Evolutionary conservation across 2,797 vertebrate species (phyloP).

Genomic region (Eupleurogrammus muticus): DNA sequence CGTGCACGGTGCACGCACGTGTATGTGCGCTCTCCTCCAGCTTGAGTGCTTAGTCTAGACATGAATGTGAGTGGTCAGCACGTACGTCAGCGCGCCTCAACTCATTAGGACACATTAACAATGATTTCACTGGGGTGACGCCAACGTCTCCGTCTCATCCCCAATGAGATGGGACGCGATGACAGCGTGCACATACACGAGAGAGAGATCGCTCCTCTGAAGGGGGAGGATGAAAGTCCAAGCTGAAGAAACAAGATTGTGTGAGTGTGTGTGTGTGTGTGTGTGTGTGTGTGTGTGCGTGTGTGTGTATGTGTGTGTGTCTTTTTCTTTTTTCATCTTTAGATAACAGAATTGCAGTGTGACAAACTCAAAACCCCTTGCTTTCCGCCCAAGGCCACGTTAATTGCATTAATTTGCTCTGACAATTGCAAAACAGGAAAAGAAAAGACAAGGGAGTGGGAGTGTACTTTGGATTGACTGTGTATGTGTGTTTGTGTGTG

Average conservation of each 20-base stretch:
- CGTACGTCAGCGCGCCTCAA: conserved; percentile 74
- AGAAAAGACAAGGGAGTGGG: conserved; percentile 72
- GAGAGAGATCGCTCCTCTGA: conserved; percentile 66
- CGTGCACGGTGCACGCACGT: conserved; percentile 1
- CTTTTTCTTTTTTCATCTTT: conserved; percentile 73
- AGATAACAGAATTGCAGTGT: conserved; percentile 87
- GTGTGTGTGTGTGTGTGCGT: conserved; percentile 33
- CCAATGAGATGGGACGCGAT: conserved; percentile 73
- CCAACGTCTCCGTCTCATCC: conserved; percentile 72
- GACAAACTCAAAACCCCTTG: conserved; percentile 84
- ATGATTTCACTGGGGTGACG: conserved; percentile 79
- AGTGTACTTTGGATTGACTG: conserved; percentile 45
- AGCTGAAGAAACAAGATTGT: conserved; percentile 70
- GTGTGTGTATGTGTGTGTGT: conserved; percentile 22
- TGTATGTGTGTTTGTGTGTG: conserved; percentile 38
- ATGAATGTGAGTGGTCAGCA: conserved; percentile 67
- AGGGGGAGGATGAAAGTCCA: conserved; percentile 65
- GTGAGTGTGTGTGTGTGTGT: conserved; percentile 40
- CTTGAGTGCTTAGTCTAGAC: conserved; percentile 55
- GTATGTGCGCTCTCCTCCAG: conserved; percentile 19
- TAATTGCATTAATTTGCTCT: conserved; percentile 84
- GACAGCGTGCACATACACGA: conserved; percentile 59
- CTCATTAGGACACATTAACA: conserved; percentile 84
- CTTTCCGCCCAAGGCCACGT: conserved; percentile 82
- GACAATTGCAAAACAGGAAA: conserved; percentile 80